These are phyloP conservation scores for Schizothorax lantsangensis DNA, from an alignment of 2,797 vertebrate species.

Conservation along the genomic window DNA sequence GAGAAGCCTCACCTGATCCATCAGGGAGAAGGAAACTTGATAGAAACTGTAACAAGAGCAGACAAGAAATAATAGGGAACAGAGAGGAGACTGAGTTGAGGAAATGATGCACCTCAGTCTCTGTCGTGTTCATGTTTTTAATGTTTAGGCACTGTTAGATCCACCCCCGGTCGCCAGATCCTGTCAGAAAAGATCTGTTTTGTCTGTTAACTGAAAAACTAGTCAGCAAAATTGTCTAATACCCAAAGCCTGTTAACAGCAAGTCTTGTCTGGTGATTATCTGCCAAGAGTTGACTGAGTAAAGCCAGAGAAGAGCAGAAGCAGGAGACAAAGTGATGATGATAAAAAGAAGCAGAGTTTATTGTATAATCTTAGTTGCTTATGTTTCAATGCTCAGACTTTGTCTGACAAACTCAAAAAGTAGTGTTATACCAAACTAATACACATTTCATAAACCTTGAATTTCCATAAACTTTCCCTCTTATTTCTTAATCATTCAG, in stretches of 20 bases:
- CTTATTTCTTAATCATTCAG: not conserved
- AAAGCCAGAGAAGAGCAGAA: not conserved
- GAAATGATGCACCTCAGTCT: not conserved
- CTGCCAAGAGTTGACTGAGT: no score
- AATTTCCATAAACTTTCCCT: no score
- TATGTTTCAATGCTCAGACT: not conserved
- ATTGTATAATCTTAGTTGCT: not conserved
- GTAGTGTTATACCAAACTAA: not conserved
- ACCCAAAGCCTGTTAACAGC: not conserved
- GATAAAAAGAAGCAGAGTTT: no score
- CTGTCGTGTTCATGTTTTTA: not conserved
- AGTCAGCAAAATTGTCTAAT: not conserved
- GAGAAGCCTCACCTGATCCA: constrained; percentile 26
- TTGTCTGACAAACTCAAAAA: not conserved
- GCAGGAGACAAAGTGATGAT: not conserved
- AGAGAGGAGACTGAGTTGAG: not conserved
- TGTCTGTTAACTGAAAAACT: not conserved
- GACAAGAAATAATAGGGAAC: not conserved
- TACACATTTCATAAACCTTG: not conserved
- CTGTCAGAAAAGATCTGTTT: no score
- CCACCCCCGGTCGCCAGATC: no score
- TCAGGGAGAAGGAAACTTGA: not conserved
- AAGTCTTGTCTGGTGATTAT: no score
- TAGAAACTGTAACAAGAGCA: not conserved
- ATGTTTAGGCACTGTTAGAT: not conserved